Percentiles rank a stretch among this genome's conserved stretches.
These are phyloP conservation scores for Rotaria macrura DNA, from an alignment of 2,888 invertebrate genomes.

Conservation along the genomic window DNA sequence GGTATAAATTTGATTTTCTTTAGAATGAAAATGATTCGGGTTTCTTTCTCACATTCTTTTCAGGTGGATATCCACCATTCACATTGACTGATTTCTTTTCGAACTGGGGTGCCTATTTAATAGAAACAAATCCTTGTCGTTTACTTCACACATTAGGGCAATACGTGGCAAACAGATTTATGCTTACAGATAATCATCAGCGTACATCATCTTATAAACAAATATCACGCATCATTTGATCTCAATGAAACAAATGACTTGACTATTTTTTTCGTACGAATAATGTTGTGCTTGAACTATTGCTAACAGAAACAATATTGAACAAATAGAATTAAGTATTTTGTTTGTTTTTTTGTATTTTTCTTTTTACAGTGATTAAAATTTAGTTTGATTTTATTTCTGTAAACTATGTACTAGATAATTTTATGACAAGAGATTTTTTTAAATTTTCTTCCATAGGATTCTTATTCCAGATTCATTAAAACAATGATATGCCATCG, in stretches of 20 bases:
- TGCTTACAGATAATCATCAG: not conserved
- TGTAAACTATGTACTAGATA: not conserved
- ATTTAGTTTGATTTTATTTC: not conserved
- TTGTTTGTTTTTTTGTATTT: not conserved
- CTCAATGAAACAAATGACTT: not conserved
- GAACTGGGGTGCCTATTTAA: not conserved
- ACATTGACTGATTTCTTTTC: not conserved
- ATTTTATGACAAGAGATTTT: not conserved
- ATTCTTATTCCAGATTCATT: not conserved
- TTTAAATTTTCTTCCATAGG: not conserved
- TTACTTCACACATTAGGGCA: not conserved
- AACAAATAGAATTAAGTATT: not conserved
- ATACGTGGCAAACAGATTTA: not conserved
- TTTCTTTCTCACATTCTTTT: not conserved
- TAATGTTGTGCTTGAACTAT: not conserved
- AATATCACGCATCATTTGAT: conserved; percentile 12
- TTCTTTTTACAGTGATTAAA: not conserved
- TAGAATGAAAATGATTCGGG: no score
- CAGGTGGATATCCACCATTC: not conserved
- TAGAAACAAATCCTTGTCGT: not conserved
- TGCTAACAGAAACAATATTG: not conserved
- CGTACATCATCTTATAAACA: not conserved
- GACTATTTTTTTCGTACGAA: not conserved
- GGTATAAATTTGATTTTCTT: conserved; percentile 51
- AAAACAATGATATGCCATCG: not conserved